Percentiles rank a stretch among this genome's conserved stretches.
Evolutionary conservation across 2,888 invertebrate species (phyloP).

Genomic region (Erebia aethiops): DNA sequence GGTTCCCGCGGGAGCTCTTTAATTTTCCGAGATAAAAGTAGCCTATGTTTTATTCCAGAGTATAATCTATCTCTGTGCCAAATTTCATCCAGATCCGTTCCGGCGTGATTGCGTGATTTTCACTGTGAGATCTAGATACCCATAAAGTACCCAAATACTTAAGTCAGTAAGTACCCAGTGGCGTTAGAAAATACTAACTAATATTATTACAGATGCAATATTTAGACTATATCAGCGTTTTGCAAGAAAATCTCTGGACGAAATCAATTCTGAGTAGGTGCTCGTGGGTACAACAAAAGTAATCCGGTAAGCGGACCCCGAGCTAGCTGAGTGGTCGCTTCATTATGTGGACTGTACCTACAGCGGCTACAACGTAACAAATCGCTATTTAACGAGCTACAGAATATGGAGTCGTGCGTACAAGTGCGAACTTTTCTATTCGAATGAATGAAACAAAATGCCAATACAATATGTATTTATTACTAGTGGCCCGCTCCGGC

Average conservation of each 20-base stretch:
- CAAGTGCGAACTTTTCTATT: background rate
- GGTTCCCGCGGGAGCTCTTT: too few species aligned
- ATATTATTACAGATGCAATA: background rate
- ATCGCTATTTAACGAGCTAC: conserved; percentile 35
- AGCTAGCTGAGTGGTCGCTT: conserved; percentile 22
- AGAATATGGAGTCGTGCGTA: conserved; percentile 1
- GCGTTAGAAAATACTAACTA: background rate
- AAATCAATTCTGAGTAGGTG: conserved; percentile 6
- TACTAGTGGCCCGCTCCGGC: too few species aligned
- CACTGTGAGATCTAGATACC: too few species aligned
- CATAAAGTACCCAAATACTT: too few species aligned
- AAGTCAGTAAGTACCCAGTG: too few species aligned
- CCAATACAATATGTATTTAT: too few species aligned
- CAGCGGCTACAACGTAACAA: conserved; percentile 19
- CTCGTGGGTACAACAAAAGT: background rate
- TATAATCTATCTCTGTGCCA: too few species aligned
- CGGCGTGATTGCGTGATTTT: too few species aligned
- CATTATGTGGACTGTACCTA: conserved; percentile 21
- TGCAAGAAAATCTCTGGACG: background rate
- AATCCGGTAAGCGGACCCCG: conserved; percentile 26
- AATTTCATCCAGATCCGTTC: too few species aligned
- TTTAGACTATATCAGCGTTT: background rate
- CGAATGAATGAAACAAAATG: too few species aligned
- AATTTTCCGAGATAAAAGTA: too few species aligned
- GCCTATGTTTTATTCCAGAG: too few species aligned